phyloP scores from a whole-genome alignment of 1,140 invertebrate species.

The Leptinotarsa undecemlineata region DNA sequence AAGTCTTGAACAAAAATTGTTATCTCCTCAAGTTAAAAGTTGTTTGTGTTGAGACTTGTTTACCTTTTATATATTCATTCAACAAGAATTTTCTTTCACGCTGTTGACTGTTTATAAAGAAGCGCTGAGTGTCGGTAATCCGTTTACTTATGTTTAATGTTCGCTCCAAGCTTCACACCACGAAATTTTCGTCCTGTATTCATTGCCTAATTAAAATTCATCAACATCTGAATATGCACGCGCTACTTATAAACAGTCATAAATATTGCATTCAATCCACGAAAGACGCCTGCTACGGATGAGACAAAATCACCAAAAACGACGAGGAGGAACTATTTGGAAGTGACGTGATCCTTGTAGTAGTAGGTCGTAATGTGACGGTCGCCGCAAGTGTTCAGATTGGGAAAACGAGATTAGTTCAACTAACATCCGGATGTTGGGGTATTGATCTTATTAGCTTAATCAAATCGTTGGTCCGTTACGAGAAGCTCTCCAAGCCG shows the following conservation, averaged over 20 bases:
- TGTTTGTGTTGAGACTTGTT: too few species aligned
- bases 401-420: constrained; percentile 27
- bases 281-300: constrained; percentile 6
- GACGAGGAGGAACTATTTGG: neutral
- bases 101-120: too few species aligned
- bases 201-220: constrained; percentile 13
- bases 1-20: too few species aligned
- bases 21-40: too few species aligned
- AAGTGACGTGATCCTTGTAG: neutral
- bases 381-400: constrained; percentile 24
- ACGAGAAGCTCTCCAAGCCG: constrained; percentile 18
- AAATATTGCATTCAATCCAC: constrained; percentile 8
- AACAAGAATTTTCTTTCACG: too few species aligned
- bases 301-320: neutral
- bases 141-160: too few species aligned
- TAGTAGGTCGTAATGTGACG: constrained; percentile 3
- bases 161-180: too few species aligned
- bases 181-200: constrained; percentile 12
- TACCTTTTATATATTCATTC: too few species aligned
- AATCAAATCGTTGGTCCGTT: constrained; percentile 26
- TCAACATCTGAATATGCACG: constrained; percentile 13
- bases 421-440: constrained; percentile 26
- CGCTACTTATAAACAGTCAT: constrained; percentile 2
- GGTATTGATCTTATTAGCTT: constrained; percentile 27
- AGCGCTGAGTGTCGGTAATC: too few species aligned